A percentile compares a stretch with the other conserved stretches of the same genome.
Conservation (phyloP, 1,140 invertebrate species). For the Brachystomella parvula region DNA sequence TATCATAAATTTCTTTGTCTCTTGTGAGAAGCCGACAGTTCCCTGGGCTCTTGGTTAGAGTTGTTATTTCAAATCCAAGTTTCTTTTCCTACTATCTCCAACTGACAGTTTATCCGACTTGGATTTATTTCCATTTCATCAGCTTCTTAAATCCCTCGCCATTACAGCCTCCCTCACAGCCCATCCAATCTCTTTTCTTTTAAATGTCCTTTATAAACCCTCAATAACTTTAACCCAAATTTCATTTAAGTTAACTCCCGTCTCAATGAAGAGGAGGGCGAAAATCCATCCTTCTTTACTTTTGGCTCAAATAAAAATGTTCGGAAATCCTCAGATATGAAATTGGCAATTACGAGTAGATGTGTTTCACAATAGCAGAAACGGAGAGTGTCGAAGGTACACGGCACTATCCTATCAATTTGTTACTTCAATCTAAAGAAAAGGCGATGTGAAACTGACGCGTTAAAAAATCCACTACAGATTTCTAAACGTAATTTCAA, state of each 20-base stretch:
- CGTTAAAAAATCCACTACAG: no score
- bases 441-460: no score
- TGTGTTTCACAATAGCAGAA: no score
- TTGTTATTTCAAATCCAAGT: constrained; percentile 9
- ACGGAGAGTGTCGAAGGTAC: no score
- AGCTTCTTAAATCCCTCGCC: constrained; percentile 9
- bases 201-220: constrained; percentile 1
- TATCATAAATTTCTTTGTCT: constrained; percentile 36
- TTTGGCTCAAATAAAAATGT: no score
- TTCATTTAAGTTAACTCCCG: background rate
- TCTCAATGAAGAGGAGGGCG: no score
- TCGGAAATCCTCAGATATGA: no score
- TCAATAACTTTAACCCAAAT: background rate
- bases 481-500: no score
- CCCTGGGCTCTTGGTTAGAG: background rate
- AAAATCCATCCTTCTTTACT: no score
- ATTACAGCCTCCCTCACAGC: background rate
- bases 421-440: no score
- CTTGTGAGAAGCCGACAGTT: background rate
- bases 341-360: no score
- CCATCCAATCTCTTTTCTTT: constrained; percentile 1
- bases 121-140: constrained; percentile 13
- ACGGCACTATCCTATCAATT: no score
- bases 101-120: constrained; percentile 7
- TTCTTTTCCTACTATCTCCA: constrained; percentile 3